Evolutionary conservation across 2,797 vertebrate genomes (phyloP), one percentile per base, ranked within the genome.

Genomic region (Yasuhikotakia modesta): DNA sequence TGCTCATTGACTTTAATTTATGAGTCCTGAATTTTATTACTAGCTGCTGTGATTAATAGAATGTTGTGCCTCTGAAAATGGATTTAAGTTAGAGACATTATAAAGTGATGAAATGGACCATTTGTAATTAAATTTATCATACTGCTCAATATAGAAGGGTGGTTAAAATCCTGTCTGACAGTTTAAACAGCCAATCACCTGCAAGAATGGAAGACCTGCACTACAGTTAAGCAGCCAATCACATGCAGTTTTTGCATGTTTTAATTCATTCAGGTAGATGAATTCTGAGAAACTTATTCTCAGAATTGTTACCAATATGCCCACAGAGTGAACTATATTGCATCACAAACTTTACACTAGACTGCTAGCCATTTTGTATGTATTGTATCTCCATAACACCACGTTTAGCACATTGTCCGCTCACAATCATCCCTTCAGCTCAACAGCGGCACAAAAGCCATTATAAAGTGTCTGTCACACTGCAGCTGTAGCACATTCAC

Each of bases 1-100:
- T 68, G 55, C 58, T 63, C 58, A 50, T 68, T 82, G 48, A 52
- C 61, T 68, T 80, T 83, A 76, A 83, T 83, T 81, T 79, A 82
- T 75, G 69, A 74, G 71, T 70, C 61, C 79, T 21, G 32, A 1
- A 2, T 12, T 53, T 27, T 58, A 22, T 16, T 45, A 16, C 61
- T 52, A 66, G 21, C 48, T 16, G 22, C 16, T 75, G n/a, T 75
- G 32, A 45, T 66, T 66, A 55, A 66, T 55, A 55, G 32, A 24
- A 16, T 53, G n/a, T 16, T 50, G 22, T 70, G 12, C 13, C 14
- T n/a, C 30, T 65, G 73, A 55, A 63, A 60, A 64, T 65, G 60
- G 32, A n/a, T 66, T 66, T 21, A 21, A 43, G 30, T 57, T 10
- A 21, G 17, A 57, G 11, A 24, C 53, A 57, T 57, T 57, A 57